A percentile compares a stretch with the other conserved stretches of the same genome.
Evolutionary conservation across 1,140 invertebrate genomes (phyloP).

Genomic region (Musca vetustissima): DNA sequence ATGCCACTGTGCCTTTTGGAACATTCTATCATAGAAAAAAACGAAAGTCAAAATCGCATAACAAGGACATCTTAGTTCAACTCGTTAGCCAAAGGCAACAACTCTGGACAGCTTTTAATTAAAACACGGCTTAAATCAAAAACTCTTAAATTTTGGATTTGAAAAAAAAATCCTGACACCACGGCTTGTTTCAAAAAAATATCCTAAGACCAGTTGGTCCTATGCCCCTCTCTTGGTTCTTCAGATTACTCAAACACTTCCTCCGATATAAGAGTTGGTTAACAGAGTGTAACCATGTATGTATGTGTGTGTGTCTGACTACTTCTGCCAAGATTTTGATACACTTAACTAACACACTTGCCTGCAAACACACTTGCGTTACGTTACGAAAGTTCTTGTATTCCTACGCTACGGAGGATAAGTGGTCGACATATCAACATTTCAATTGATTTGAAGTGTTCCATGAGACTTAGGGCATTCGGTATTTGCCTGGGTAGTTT

Average conservation of each 20-base stretch:
- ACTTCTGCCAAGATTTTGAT: constrained; percentile 11
- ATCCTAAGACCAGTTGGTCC: not conserved
- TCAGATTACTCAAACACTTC: too few relatives aligned
- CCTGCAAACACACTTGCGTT: constrained; percentile 19
- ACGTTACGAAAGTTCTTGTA: constrained; percentile 8
- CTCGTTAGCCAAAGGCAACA: not conserved
- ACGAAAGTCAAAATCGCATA: constrained; percentile 12
- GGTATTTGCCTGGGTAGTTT: too few relatives aligned
- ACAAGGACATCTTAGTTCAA: not conserved
- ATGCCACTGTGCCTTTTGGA: too few relatives aligned
- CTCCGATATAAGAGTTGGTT: too few relatives aligned
- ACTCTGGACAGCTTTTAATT: too few relatives aligned
- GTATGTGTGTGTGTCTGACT: not conserved
- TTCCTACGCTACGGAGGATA: not conserved
- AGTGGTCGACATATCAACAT: constrained; percentile 24
- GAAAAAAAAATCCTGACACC: too few relatives aligned
- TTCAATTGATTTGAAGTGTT: constrained; percentile 24
- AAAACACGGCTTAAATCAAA: too few relatives aligned
- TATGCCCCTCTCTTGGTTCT: too few relatives aligned
- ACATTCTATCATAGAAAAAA: not conserved
- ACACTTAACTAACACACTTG: constrained; percentile 21
- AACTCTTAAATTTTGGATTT: too few relatives aligned
- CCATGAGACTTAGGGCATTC: not conserved
- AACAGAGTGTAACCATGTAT: too few relatives aligned
- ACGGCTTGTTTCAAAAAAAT: too few relatives aligned